phyloP scores from a whole-genome alignment of 2,888 invertebrate genomes.

The Drosophila picticornis region DNA sequence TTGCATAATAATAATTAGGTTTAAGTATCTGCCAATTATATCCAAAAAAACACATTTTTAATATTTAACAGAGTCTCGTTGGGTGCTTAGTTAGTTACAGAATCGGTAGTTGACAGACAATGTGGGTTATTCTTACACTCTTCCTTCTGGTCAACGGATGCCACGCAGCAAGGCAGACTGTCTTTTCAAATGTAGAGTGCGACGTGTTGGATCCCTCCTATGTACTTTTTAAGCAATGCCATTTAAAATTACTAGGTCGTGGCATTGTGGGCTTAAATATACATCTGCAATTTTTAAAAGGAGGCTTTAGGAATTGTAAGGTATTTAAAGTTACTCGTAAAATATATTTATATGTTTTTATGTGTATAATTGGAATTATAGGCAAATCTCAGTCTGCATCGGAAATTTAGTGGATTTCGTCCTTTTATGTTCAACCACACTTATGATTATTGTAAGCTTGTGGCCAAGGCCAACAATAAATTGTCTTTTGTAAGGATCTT shows the following conservation, averaged over 20 bases:
- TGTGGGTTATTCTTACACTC: constrained; percentile 1
- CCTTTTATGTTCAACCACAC: constrained; percentile 46
- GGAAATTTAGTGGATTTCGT: constrained; percentile 36
- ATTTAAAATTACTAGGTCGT: constrained; percentile 20
- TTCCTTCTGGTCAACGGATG: neutral
- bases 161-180: neutral
- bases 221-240: constrained; percentile 1
- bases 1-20: neutral
- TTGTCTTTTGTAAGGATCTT: constrained; percentile 19
- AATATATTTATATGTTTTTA: neutral
- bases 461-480: neutral
- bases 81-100: too few relatives aligned
- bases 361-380: neutral
- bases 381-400: constrained; percentile 34
- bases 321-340: constrained; percentile 7
- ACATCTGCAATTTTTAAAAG: neutral
- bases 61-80: too few relatives aligned
- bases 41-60: neutral
- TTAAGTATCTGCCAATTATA: neutral
- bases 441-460: constrained; percentile 26
- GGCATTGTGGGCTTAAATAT: constrained; percentile 20
- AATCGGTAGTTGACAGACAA: neutral
- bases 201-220: constrained; percentile 11
- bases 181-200: constrained; percentile 28
- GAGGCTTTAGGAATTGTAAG: constrained; percentile 6